Evolutionary conservation across 23 tunicate genomes (phyloP).

Genomic region (Halocynthia roretzi): DNA sequence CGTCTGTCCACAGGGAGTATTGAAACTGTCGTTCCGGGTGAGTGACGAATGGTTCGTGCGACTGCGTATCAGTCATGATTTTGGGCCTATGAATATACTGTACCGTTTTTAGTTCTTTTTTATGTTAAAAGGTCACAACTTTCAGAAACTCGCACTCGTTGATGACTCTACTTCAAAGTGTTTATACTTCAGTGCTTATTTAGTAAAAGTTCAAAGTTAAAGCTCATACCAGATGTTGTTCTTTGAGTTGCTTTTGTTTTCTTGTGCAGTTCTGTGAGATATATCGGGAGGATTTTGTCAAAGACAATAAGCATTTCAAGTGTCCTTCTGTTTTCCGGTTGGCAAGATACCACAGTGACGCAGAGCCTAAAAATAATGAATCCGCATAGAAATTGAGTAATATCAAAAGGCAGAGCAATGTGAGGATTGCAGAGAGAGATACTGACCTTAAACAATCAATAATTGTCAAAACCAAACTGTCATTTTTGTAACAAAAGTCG

Average conservation of each 20-base stretch:
- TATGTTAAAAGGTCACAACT: no score
- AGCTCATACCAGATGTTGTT: not conserved
- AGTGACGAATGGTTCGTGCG: no score
- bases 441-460: slow-evolving; percentile 15
- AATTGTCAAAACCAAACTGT: slow-evolving; percentile 1
- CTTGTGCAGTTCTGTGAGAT: slow-evolving; percentile 37
- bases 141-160: not conserved
- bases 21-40: not conserved
- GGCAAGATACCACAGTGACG: slow-evolving; percentile 81
- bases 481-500: slow-evolving; percentile 22
- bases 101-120: no score
- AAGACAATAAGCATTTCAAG: slow-evolving; percentile 67
- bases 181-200: not conserved
- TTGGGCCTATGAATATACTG: no score
- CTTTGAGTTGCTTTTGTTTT: slow-evolving; percentile 8
- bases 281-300: slow-evolving; percentile 72
- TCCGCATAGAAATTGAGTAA: not conserved
- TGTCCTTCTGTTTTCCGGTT: slow-evolving; percentile 62
- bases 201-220: not conserved
- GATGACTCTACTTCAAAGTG: not conserved
- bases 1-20: not conserved
- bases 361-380: slow-evolving; percentile 37
- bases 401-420: not conserved
- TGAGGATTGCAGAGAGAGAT: not conserved
- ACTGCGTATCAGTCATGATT: no score